Evolutionary conservation across 2,113 vertebrate genomes (phyloP), one percentile per base, ranked within the genome.

Genomic region (Noturus placidus): DNA sequence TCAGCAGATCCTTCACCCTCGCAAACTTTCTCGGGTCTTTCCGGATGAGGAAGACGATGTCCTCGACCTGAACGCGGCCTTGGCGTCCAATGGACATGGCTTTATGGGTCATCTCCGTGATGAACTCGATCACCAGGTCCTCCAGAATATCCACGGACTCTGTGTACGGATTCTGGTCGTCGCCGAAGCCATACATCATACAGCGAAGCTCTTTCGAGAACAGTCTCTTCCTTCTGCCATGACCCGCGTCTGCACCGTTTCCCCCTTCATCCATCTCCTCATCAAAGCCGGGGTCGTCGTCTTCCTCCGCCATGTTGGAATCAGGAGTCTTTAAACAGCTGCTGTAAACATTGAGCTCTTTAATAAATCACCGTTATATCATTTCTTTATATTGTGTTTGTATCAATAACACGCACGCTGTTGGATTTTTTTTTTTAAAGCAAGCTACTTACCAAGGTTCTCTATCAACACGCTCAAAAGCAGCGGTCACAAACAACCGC

Each of bases 101-200:
- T 91, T 99, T 99, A 93, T 99, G 98, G 17, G 98, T 99, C 98
- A 99, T 99, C 92, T 99, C 98, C 33, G 98, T 99, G 93, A 99
- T 96, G 87, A 99, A 99, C 90, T 99, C 98, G 90, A 99, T 99
- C 61, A 99, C 98, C 82, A 99, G 94, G 83, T 99, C 98, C 93
- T 99, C 98, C 82, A 99, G 95, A 83, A 99, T 99, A 88, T 99
- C 98, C 90, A 99, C 98, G 0, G 98, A 99, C 85, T 99, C 98
- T 2, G 98, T 99, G 82, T 99, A 99, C 52, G 98, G 98, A 91
- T 99, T 99, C 95, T 99, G 98, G 92, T 99, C 98, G 72, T 99
- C 98, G 11, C 98, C 98, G 0, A 99, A 99, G 2, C 98, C 98
- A 90, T 99, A 99, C 98, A 99, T 99, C 98, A 99, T 99, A 88